Percentiles rank a stretch among this genome's conserved stretches.
Conservation (phyloP, 1,140 invertebrate genomes). For the Muscidifurax raptorellus region DNA sequence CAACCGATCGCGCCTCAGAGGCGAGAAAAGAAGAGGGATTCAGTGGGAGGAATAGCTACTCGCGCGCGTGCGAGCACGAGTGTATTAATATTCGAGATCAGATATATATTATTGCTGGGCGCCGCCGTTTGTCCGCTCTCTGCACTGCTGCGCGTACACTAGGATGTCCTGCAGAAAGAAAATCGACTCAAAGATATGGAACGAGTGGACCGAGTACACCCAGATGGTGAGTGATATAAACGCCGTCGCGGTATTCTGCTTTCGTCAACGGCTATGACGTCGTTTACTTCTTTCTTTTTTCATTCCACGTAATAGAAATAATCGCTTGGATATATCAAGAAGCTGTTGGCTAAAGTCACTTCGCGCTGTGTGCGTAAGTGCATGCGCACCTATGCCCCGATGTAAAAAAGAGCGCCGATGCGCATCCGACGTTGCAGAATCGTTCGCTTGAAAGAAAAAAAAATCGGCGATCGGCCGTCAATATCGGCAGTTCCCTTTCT, state of each 20-base stretch:
- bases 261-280: neutral
- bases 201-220: constrained; percentile 60
- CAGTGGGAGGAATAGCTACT: neutral
- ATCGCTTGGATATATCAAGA: neutral
- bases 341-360: neutral
- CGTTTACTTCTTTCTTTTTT: too few relatives aligned
- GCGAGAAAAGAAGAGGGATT: constrained; percentile 33
- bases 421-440: too few relatives aligned
- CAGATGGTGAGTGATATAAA: constrained; percentile 58
- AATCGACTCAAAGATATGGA: constrained; percentile 65
- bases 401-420: too few relatives aligned
- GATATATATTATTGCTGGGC: neutral
- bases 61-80: neutral
- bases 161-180: constrained; percentile 65
- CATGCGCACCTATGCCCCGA: too few relatives aligned
- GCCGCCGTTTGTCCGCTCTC: too few relatives aligned
- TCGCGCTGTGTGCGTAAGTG: too few relatives aligned
- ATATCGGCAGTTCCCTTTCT: neutral
- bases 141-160: too few relatives aligned
- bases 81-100: constrained; percentile 46
- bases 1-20: constrained; percentile 1
- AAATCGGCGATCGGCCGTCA: constrained; percentile 1
- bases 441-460: too few relatives aligned
- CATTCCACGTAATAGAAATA: too few relatives aligned
- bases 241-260: neutral